Base-by-base conservation (phyloP, 2,113 vertebrate species). In the Emydocephalus ijimae region DNA sequence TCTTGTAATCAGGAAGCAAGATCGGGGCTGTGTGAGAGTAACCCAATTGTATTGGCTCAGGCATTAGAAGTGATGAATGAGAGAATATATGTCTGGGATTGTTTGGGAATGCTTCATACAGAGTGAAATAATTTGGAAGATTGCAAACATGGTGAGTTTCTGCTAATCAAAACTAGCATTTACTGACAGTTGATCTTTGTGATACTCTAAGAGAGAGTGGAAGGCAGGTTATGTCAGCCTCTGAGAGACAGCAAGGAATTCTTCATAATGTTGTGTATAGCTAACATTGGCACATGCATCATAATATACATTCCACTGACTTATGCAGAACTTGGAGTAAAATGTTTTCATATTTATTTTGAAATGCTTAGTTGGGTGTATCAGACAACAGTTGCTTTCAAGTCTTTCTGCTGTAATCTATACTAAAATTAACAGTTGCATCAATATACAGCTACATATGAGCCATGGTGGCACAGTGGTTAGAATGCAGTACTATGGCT, bases 1-100 rank as follows among this genome's bases (percentile, higher is more conserved):
- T 93, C 92, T 95, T 88, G 54, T 86, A 29, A 23, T 81, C 93
- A 91, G n/a, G 74, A 91, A 94, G 86, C 26, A 94, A 81, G 91
- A 92, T 69, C 74, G 18, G 26, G 26, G 52, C 43, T 10, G 57
- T 85, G 92, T 61, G 29, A 14, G 12, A 29, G 29, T 93, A 93
- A 50, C 18, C 81, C 90, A 74, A 94, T 0, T 0, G 15, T 56
- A 89, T 81, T 95, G 90, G 93, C 45, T 61, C 29, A 93, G 3
- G 90, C 93, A 94, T 89, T 39, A 56, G 59, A 5, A 26, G 86
- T 69, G 91, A 29, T 90, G 89, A 94, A 95, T 93, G 93, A 48
- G 56, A 55, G 43, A 64, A 54, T 74, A 87, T 93, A 86, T 87
- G 43, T 90, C 52, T 87, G 34, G 23, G 87, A 81, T 50, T 89